Conservation (phyloP, 2,888 invertebrate species). For the Pharmacophagus antenor region DNA sequence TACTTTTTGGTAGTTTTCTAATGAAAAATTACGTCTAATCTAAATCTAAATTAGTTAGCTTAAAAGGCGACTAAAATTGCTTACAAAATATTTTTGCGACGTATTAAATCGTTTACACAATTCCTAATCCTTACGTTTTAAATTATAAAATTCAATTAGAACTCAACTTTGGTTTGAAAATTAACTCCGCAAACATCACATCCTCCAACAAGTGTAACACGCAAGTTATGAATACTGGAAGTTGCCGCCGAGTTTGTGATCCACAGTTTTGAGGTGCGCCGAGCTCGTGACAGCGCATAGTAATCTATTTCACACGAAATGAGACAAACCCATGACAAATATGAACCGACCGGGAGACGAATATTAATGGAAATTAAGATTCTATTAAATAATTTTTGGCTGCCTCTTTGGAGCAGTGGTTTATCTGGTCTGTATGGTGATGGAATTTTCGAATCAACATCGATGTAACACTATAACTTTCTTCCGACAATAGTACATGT, state of each 20-base stretch:
- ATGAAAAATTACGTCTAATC: no score
- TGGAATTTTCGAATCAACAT: no score
- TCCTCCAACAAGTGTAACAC: constrained; percentile 40
- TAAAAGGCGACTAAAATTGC: neutral
- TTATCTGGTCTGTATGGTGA: no score
- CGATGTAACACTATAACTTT: no score
- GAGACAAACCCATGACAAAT: constrained; percentile 47
- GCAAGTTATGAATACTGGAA: constrained; percentile 46
- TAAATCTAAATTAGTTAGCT: no score
- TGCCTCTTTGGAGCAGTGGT: no score
- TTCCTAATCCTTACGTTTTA: constrained; percentile 2
- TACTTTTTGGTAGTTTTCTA: no score
- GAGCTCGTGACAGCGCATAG: constrained; percentile 59
- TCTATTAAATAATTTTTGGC: constrained; percentile 1
- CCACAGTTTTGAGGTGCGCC: constrained; percentile 54
- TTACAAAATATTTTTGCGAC: neutral
- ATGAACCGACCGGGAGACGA: constrained; percentile 37
- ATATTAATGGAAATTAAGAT: constrained; percentile 38
- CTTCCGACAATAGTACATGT: no score
- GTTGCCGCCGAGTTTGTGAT: constrained; percentile 47
- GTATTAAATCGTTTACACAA: neutral
- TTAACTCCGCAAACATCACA: constrained; percentile 33
- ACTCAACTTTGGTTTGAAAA: constrained; percentile 24
- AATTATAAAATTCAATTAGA: constrained; percentile 25
- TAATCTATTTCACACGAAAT: constrained; percentile 50